A percentile compares a stretch with the other conserved stretches of the same genome.
phyloP scores from a whole-genome alignment of 2,888 invertebrate genomes.

The Chouioia cunea region DNA sequence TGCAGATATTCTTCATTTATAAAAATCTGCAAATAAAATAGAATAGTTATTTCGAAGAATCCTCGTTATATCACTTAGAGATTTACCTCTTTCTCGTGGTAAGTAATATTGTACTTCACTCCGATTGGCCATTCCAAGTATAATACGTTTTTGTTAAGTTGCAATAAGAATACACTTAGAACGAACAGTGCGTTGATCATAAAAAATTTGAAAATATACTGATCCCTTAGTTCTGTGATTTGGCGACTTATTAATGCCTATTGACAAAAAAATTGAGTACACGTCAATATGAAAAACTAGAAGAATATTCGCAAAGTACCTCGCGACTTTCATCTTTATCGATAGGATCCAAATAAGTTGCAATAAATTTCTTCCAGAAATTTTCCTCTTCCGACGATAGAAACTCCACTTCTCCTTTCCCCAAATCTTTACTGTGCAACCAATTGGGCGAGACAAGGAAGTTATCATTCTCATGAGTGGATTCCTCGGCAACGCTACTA shows the following conservation, averaged over 20 bases:
- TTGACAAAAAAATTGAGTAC: constrained; percentile 38
- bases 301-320: background rate
- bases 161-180: constrained; percentile 75
- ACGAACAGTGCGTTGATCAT: constrained; percentile 79
- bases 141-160: constrained; percentile 73
- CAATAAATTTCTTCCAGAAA: constrained; percentile 85
- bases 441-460: constrained; percentile 70
- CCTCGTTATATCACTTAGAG: background rate
- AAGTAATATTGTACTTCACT: constrained; percentile 68
- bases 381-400: constrained; percentile 76
- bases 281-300: background rate
- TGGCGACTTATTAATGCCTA: constrained; percentile 68
- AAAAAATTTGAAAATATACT: constrained; percentile 73
- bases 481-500: background rate
- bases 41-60: background rate
- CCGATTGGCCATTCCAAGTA: constrained; percentile 74
- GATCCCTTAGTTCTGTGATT: constrained; percentile 72
- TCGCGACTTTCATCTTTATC: constrained; percentile 66
- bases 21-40: constrained; percentile 58
- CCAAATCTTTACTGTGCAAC: constrained; percentile 78
- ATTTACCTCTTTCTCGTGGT: constrained; percentile 65
- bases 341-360: constrained; percentile 81
- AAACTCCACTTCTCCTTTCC: constrained; percentile 76
- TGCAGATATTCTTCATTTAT: constrained; percentile 69
- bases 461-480: constrained; percentile 6